Percentiles rank a stretch among this genome's conserved stretches.
Conservation (phyloP, 2,888 invertebrate species). For the Machimus rusticus region DNA sequence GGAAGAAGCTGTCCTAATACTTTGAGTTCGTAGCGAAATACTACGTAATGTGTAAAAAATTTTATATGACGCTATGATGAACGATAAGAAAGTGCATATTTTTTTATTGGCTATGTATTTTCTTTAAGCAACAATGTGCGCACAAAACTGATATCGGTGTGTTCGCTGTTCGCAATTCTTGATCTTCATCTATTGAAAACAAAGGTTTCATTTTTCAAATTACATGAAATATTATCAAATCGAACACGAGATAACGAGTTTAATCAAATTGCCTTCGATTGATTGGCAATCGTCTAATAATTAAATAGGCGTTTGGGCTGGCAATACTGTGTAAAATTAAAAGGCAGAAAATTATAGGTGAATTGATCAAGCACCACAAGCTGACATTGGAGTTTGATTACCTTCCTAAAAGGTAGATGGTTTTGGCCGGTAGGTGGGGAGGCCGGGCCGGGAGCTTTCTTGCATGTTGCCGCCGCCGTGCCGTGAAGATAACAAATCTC, state of each 20-base stretch:
- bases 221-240: neutral
- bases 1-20: neutral
- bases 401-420: constrained; percentile 23
- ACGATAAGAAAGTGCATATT: neutral
- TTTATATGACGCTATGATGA: neutral
- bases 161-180: neutral
- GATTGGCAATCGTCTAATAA: neutral
- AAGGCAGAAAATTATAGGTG: constrained; percentile 4
- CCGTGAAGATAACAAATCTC: constrained; percentile 1
- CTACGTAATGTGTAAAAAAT: neutral
- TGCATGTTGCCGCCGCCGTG: neutral
- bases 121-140: neutral
- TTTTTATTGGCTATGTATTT: neutral
- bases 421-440: neutral
- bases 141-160: neutral
- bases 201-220: neutral
- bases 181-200: neutral
- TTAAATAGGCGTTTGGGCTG: neutral
- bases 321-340: neutral
- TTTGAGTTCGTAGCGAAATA: neutral
- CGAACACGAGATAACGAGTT: neutral
- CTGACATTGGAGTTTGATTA: constrained; percentile 38
- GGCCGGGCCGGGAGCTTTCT: neutral
- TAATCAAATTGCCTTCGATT: neutral
- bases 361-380: constrained; percentile 14